Evolutionary conservation across 2,113 vertebrate species (phyloP).

Genomic region (Toxostoma redivivum): DNA sequence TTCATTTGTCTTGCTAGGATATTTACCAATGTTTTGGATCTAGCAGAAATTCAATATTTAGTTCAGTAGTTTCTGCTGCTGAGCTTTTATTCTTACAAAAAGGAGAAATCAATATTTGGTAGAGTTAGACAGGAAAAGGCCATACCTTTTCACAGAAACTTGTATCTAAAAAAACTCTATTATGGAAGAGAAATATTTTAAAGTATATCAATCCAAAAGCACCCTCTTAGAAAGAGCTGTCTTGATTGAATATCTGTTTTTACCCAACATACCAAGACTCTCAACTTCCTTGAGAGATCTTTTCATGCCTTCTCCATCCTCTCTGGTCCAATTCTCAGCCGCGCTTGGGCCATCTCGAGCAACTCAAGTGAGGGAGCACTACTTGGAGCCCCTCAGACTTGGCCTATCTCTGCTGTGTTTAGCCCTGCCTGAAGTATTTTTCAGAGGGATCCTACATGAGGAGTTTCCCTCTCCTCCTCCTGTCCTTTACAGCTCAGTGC

Average conservation of each 20-base stretch:
- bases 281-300: neutral
- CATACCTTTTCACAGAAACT: neutral
- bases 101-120: conserved; percentile 20
- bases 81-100: conserved; percentile 11
- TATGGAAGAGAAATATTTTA: neutral
- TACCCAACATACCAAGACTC: neutral
- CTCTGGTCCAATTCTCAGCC: neutral
- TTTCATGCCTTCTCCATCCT: neutral
- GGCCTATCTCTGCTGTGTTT: neutral
- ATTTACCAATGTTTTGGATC: conserved; percentile 19
- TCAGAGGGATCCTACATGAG: neutral
- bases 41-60: conserved; percentile 42
- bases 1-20: conserved; percentile 7
- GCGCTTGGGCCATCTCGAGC: neutral
- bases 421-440: neutral
- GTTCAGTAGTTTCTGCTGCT: neutral
- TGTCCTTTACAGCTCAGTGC: neutral
- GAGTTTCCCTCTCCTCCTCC: neutral
- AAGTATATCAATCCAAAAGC: neutral
- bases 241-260: neutral
- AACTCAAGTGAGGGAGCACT: neutral
- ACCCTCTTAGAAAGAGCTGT: neutral
- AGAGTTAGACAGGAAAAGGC: neutral
- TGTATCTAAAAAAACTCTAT: neutral
- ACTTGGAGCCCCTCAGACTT: neutral